Evolutionary conservation across 2,797 vertebrate genomes (phyloP).

Genomic region (Xenentodon cancila): DNA sequence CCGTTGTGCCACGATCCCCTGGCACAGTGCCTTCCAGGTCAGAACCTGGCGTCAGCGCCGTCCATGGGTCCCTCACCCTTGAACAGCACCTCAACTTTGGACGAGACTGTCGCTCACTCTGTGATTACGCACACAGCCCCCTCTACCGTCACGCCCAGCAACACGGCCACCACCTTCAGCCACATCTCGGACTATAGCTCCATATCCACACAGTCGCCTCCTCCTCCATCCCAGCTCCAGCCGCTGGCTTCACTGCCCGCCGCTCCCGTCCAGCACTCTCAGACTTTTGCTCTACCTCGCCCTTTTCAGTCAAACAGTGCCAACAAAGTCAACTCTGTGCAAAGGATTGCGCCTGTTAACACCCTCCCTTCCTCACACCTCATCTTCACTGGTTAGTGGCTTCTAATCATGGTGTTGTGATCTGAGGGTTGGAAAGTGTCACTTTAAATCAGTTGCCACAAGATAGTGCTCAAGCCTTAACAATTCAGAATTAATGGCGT

Average conservation of each 20-base stretch:
- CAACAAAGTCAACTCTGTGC: conserved; percentile 84
- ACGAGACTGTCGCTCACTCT: conserved; percentile 66
- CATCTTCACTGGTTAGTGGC: conserved; percentile 87
- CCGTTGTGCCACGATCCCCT: conserved; percentile 70
- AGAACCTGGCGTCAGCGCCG: conserved; percentile 47
- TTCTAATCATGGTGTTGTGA: background rate
- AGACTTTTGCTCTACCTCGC: conserved; percentile 86
- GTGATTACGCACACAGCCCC: conserved; percentile 89
- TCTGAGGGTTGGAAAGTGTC: background rate
- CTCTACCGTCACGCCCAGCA: conserved; percentile 80
- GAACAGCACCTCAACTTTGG: conserved; percentile 41
- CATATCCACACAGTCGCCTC: conserved; percentile 65
- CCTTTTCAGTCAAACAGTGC: conserved; percentile 76
- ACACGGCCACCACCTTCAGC: conserved; percentile 86
- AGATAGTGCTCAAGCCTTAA: conserved; percentile 26
- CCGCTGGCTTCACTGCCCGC: conserved; percentile 67
- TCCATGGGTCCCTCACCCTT: conserved; percentile 55
- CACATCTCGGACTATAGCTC: conserved; percentile 79
- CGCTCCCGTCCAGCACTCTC: conserved; percentile 62
- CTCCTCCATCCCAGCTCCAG: conserved; percentile 78
- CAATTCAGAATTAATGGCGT: background rate
- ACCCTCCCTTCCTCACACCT: conserved; percentile 80
- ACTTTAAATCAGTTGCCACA: conserved; percentile 28
- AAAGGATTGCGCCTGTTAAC: conserved; percentile 87
- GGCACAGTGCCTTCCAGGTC: conserved; percentile 74